Evolutionary conservation across 64 coral and sea anemone genomes (phyloP), one percentile per base, ranked within the genome.

Genomic region (Platygyra sinensis): DNA sequence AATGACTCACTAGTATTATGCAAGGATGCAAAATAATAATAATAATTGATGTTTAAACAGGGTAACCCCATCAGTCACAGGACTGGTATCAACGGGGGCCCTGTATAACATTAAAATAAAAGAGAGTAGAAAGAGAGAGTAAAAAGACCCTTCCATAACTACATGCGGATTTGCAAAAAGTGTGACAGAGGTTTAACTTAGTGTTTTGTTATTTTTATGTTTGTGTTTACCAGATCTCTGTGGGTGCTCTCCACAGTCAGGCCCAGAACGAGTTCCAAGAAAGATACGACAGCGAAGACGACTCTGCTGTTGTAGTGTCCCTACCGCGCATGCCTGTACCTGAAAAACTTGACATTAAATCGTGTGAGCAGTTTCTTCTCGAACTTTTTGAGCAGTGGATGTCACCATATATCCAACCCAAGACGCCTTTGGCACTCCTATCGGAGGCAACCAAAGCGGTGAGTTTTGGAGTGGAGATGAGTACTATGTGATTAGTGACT

Each of bases 341-440:
- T 80, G 94, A 90, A 52, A 99, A 96, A 60, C 94, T 94, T 18
- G 97, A 99, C 67, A 95, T 99, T 38, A 92, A 92, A 76, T 99
- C 97, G 0, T 99, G 97, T 79, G 87, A 96, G 18, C 97, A 99
- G 76, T 99, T 99, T 87, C 77, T 99, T 42, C 89, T 99, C 28
- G 97, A 99, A 29, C 89, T 99, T 4, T 99, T 99, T 87, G 94
- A 99, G 18, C 97, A 99, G 31, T 99, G 97, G 97, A 95, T 99
- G 87, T 99, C 97, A 50, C 97, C 93, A 79, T 99, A 99, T 86
- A 89, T 95, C 49, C 97, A 99, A 16, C 97, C 97, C 65, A 99
- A 77, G 74, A 95, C 97, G 28, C 97, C 97, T 73, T 79, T 99
- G 11, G 95, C 95, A 86, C 88, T 99, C 8, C 67, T 99, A 16